These are phyloP conservation scores for Smithornis capensis DNA, from an alignment of 2,113 vertebrate species.

Conservation along the genomic window DNA sequence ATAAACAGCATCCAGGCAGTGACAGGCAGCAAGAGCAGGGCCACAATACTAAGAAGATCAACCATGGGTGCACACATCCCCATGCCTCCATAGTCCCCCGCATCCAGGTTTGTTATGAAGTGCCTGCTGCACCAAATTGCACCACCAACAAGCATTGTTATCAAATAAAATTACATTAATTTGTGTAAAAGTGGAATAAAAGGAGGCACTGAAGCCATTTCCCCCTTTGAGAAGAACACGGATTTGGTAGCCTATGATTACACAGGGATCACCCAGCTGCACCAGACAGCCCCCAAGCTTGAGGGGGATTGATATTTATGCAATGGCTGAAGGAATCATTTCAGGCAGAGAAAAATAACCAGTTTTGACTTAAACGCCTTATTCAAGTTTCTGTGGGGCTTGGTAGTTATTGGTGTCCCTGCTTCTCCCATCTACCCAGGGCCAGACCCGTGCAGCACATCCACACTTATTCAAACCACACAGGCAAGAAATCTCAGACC, in stretches of 20 bases:
- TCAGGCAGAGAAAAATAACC: not conserved
- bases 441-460: rapidly evolving
- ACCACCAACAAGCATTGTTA: conserved; percentile 39
- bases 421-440: not conserved
- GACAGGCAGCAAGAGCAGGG: conserved; percentile 49
- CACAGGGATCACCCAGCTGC: not conserved
- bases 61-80: rapidly evolving
- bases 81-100: rapidly evolving
- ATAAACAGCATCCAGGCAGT: conserved; percentile 57
- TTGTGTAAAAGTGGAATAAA: conserved; percentile 60
- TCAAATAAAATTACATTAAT: conserved; percentile 66
- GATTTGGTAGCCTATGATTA: conserved; percentile 16
- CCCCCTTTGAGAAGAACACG: conserved; percentile 39
- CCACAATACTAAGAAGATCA: conserved; percentile 54
- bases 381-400: not conserved
- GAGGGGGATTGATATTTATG: conserved; percentile 6
- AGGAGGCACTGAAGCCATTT: not conserved
- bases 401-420: not conserved
- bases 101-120: not conserved
- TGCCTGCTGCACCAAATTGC: conserved; percentile 42
- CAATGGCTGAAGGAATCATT: not conserved
- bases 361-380: not conserved
- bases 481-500: not conserved
- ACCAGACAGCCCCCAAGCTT: not conserved
- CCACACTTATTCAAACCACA: not conserved